Evolutionary conservation across 2,113 vertebrate species (phyloP), one percentile per base, ranked within the genome.

Genomic region (Orientallactaga bullata): DNA sequence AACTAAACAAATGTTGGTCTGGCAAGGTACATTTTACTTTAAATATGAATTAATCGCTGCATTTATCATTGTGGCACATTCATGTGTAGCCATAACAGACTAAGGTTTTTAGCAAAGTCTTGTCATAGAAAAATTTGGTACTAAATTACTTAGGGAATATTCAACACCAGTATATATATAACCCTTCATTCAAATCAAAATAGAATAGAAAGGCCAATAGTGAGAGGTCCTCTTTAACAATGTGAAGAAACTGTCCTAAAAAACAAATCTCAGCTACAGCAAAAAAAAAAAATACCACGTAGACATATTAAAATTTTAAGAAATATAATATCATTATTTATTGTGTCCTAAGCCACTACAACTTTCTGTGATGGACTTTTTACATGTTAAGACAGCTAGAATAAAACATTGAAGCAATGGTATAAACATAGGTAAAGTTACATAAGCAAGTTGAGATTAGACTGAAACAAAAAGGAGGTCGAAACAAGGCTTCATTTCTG

Each of bases 81-180:
- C 26, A 30, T 17, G 89, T 74, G 91, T 32, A 79, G 30, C 9
- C 5, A 78, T 21, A 12, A 6, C 12, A 83, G 37, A 60, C 2
- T 89, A 86, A 65, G 5, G 18, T 77, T 58, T 72, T 84, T 58
- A 87, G 69, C 16, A 90, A 94, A 63, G 23, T 21, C 2, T 20
- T 65, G 15, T 7, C 20, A 24, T 80, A 65, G 7, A 1, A 85
- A 84, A 88, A 78, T 66, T 65, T 55, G 7, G 3, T 26, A 71
- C 51, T 89, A 26, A 68, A 85, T 42, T 35, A 85, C 69, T 82
- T 68, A 92, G 37, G n/a, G 79, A 21, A 96, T 87, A 91, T 82
- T 89, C 17, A n/a, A 35, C 15, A 84, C 12, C 10, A 85, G 0
- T 58, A 30, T 63, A 80, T 58, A 16, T 21, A 65, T 76, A 91